Evolutionary conservation across 2,797 vertebrate species (phyloP), one percentile per base, ranked within the genome.

Genomic region (Oryzias sinensis): DNA sequence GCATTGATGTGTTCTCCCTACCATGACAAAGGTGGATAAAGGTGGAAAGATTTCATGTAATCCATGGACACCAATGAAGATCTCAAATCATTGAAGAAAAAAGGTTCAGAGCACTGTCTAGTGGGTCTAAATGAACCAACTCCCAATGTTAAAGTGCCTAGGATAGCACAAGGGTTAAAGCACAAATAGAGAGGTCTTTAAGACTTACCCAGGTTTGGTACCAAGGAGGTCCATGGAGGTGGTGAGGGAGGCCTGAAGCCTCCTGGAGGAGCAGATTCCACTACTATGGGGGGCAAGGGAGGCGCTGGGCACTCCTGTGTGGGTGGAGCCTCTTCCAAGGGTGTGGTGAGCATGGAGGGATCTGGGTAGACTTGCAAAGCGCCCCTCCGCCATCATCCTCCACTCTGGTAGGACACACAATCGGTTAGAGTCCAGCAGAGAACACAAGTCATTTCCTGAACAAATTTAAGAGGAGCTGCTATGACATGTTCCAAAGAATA

Each of bases 351-450:
- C 71, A 1, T 94, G 88, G 61, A 93, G 81, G 11, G 93, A 95
- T 91, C 94, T 90, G 65, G 94, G 94, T 69, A 98, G 89, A 84
- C 94, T 97, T 62, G 95, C 94, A 78, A 95, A 94, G 70, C 95
- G 96, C 78, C 97, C 95, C 15, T 97, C 94, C 41, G 96, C 94
- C 94, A 98, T 97, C 94, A 94, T 95, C 90, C 88, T 96, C 79
- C 91, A 75, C 74, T 93, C 95, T 98, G 81, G 16, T 42, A 48
- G 65, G 40, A 59, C 24, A 65, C 2, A 45, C 3, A 68, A 1
- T 51, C 17, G 47, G 15, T 17, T 2, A 55, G 14, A 51, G 27
- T 65, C 25, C 16, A 17, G 33, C 6, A 29, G 15, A 44, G 4
- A 65, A 3, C 24, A 44, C 27, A 9, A 56, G 45, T 48, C n/a